Base-by-base conservation (phyloP, 2,113 vertebrate species). In the Calyptommatus sinebrachiatus region DNA sequence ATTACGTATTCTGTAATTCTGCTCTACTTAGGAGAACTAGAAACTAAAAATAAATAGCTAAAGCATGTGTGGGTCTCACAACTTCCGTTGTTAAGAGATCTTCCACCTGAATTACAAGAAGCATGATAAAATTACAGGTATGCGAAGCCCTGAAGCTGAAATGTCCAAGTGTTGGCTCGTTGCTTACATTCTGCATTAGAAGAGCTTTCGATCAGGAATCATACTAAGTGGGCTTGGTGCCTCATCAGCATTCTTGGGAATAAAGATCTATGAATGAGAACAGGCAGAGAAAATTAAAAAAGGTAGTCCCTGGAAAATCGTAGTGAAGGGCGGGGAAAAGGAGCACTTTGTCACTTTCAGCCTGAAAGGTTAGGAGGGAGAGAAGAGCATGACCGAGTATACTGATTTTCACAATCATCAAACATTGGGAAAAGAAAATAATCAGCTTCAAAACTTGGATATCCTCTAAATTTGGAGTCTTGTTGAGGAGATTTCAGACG, bases 171-270 rank as follows among this genome's bases (percentile, higher is more conserved):
- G 53, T 76, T 76, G 31, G 70, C 65, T 28, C 31, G 21, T 8
- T n/a, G 46, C 73, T 46, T 35, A 70, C 28, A 5, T 12, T 78
- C 60, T 14, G 28, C 57, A 62, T 74, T 65, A 65, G 66, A 46
- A 57, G 57, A 22, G 28, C 21, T 69, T 62, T 78, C 53, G 26
- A 50, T 74, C 65, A 73, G 50, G 70, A 69, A 69, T 78, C 41
- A 48, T 21, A 53, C 71, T 73, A 73, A 83, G 41, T 78, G 35
- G 65, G 28, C 28, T 61, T 50, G 53, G 35, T 83, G 82, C 48
- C 71, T 78, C 76, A 73, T 78, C 76, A 81, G 70, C 63, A 24
- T 83, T 78, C 63, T 69, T 21, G 26, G 65, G 76, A 77, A 73
- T 78, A 48, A 83, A 83, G 53, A 73, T 73, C 63, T 78, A 73